Evolutionary conservation across 2,888 invertebrate genomes (phyloP).

Genomic region (Sphaerophoria rueppellii): DNA sequence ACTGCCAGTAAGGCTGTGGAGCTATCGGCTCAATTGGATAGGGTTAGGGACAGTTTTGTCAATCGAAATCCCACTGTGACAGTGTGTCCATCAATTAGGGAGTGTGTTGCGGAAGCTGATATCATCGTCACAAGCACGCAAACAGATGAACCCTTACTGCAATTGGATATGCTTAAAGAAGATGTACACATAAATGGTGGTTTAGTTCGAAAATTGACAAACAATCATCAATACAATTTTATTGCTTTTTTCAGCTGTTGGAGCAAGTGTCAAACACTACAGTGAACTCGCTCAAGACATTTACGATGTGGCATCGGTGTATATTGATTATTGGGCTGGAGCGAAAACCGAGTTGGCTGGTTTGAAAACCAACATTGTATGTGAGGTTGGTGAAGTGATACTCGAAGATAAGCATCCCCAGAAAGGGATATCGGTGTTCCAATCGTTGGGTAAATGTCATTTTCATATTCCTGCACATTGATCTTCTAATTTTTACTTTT

Average conservation of each 20-base stretch:
- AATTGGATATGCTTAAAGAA: constrained; percentile 83
- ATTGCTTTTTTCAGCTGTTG: constrained; percentile 83
- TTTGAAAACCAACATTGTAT: constrained; percentile 83
- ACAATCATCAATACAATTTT: too few relatives aligned
- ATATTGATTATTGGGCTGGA: constrained; percentile 84
- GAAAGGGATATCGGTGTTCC: constrained; percentile 84
- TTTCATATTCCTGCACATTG: too few relatives aligned
- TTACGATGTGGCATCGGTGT: constrained; percentile 83
- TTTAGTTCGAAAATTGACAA: too few relatives aligned
- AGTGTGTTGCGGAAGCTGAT: constrained; percentile 84
- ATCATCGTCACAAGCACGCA: constrained; percentile 85
- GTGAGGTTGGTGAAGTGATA: constrained; percentile 84
- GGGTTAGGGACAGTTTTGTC: constrained; percentile 59
- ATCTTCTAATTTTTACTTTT: not conserved
- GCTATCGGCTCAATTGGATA: constrained; percentile 79
- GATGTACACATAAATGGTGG: constrained; percentile 86
- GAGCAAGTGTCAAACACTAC: constrained; percentile 83
- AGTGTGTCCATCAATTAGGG: constrained; percentile 78
- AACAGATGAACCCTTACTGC: constrained; percentile 83
- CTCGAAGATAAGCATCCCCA: constrained; percentile 77
- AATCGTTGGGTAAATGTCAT: constrained; percentile 84
- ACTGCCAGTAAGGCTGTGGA: constrained; percentile 78
- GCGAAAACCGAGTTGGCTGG: constrained; percentile 84
- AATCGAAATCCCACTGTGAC: constrained; percentile 71
- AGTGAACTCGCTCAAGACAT: constrained; percentile 83